Percentiles rank a stretch among this genome's conserved stretches.
These are phyloP conservation scores for Ochropleura leucogaster DNA, from an alignment of 2,888 invertebrate genomes.

Conservation along the genomic window DNA sequence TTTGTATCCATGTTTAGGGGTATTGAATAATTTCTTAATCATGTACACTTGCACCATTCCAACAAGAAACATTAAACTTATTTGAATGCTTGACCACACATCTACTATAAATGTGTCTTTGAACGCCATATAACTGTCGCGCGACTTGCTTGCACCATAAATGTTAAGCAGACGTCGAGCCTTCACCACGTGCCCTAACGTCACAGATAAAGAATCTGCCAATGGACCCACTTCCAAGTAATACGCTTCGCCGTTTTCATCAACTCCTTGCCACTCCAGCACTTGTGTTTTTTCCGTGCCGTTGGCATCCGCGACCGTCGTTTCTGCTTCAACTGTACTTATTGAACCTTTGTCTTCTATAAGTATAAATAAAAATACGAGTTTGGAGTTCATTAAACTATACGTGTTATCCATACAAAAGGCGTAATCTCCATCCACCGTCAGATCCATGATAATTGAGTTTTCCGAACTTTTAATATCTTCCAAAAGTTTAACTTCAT, in stretches of 20 bases:
- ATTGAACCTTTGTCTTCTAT: constrained; percentile 91
- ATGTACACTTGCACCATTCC: constrained; percentile 94
- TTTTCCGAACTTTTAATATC: constrained; percentile 93
- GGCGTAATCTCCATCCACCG: constrained; percentile 93
- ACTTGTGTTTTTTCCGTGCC: constrained; percentile 79
- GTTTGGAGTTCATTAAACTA: constrained; percentile 94
- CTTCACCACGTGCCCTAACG: constrained; percentile 91
- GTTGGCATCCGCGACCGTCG: constrained; percentile 63
- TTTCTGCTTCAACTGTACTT: constrained; percentile 74
- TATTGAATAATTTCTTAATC: constrained; percentile 91
- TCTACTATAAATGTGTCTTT: constrained; percentile 95
- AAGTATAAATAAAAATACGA: constrained; percentile 94
- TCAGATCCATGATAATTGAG: constrained; percentile 91
- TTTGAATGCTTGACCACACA: constrained; percentile 94
- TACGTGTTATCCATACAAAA: constrained; percentile 97
- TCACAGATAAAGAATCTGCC: constrained; percentile 92
- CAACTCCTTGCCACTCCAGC: constrained; percentile 80
- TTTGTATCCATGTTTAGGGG: constrained; percentile 43
- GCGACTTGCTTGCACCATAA: constrained; percentile 93
- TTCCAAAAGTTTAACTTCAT: constrained; percentile 90
- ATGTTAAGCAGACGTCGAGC: constrained; percentile 92
- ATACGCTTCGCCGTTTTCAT: constrained; percentile 76
- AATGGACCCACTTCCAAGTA: constrained; percentile 88
- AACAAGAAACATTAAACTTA: constrained; percentile 93
- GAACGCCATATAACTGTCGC: constrained; percentile 95